phyloP scores from a whole-genome alignment of 2,797 vertebrate genomes.

The Xenopus petersii region DNA sequence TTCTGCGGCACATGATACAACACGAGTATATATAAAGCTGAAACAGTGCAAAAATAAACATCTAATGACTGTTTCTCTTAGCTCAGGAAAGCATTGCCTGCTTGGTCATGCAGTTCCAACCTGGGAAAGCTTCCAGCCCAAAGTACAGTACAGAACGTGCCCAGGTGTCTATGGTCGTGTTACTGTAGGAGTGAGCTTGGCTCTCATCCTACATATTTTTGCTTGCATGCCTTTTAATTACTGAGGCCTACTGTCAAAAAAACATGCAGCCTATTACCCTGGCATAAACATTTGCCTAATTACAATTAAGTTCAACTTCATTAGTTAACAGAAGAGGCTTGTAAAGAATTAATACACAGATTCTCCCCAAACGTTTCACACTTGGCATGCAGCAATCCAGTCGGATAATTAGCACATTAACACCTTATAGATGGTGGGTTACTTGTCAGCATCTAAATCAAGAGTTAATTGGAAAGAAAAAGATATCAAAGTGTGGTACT shows the following conservation, averaged over 20 bases:
- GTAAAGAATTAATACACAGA: conserved; percentile 18
- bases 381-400: conserved; percentile 36
- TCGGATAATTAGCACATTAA: conserved; percentile 42
- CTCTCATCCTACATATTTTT: neutral
- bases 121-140: neutral
- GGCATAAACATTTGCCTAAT: conserved; percentile 27
- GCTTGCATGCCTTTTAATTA: neutral
- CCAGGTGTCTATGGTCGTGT: neutral
- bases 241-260: neutral
- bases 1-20: too few species aligned
- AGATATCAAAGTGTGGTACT: too few species aligned
- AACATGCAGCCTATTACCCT: conserved; percentile 6
- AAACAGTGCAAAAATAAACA: too few species aligned
- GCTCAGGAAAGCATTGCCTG: neutral
- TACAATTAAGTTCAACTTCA: conserved; percentile 22
- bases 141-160: too few species aligned
- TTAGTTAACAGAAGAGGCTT: conserved; percentile 24
- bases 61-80: too few species aligned
- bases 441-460: conserved; percentile 25
- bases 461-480: conserved; percentile 6
- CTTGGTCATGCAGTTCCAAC: neutral
- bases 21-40: too few species aligned
- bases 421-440: conserved; percentile 39
- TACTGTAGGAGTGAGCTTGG: neutral
- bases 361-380: conserved; percentile 37